Percentiles rank a stretch among this genome's conserved stretches.
Conservation (phyloP, 2,113 vertebrate genomes). For the Elaphurus davidianus region DNA sequence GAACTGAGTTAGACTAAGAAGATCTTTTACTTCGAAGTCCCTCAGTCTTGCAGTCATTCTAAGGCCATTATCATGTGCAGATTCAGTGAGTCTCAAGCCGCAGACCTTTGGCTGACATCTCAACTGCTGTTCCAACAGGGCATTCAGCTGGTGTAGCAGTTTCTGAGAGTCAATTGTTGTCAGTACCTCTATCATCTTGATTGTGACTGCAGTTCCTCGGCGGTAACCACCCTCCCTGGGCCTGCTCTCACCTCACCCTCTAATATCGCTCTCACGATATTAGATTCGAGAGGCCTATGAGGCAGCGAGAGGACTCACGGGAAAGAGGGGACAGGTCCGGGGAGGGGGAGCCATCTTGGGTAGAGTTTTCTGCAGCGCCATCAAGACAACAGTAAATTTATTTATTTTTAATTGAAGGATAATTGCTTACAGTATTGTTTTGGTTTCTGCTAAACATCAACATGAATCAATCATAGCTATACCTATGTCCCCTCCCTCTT, state of each 20-base stretch:
- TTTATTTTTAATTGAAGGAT: no score
- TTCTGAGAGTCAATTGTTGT: conserved; percentile 79
- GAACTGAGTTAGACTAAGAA: conserved; percentile 94
- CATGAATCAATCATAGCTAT: no score
- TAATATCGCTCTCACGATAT: background rate
- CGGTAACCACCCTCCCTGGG: conserved; percentile 64
- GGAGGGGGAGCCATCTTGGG: conserved; percentile 44
- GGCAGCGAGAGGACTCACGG: conserved; percentile 3
- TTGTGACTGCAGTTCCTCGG: background rate
- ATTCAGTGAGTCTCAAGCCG: conserved; percentile 90
- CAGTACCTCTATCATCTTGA: conserved; percentile 92
- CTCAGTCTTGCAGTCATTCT: conserved; percentile 91
- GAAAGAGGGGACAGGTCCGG: conserved; percentile 52
- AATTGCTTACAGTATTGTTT: no score
- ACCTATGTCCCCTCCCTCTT: no score
- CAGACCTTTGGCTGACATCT: conserved; percentile 91
- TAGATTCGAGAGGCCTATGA: background rate
- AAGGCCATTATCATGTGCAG: conserved; percentile 91
- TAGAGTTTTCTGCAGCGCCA: conserved; percentile 11
- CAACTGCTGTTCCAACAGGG: conserved; percentile 87
- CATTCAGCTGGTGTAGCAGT: conserved; percentile 87
- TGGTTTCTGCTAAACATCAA: no score
- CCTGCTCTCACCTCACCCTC: conserved; percentile 63
- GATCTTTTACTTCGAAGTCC: conserved; percentile 94
- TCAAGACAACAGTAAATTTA: background rate